Evolutionary conservation across 2,113 vertebrate genomes (phyloP).

Genomic region (Sturnira hondurensis): DNA sequence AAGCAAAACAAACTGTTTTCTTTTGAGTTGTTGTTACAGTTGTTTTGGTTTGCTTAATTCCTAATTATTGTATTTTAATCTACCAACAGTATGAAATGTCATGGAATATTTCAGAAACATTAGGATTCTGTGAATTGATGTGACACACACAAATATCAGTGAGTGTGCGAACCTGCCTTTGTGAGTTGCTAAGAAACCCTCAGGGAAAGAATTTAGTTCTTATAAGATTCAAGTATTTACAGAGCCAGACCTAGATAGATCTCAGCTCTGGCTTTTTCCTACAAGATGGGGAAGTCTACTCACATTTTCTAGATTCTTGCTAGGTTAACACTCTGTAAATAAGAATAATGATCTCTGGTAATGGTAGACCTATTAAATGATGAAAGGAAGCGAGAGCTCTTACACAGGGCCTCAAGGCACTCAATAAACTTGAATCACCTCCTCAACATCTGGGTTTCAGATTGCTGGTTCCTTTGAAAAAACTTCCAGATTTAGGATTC

Average conservation of each 20-base stretch:
- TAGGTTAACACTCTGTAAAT: constrained; percentile 10
- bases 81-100: neutral
- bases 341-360: neutral
- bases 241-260: neutral
- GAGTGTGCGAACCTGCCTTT: neutral
- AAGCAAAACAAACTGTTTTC: neutral
- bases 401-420: neutral
- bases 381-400: constrained; percentile 9
- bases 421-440: constrained; percentile 17
- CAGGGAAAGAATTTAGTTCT: neutral
- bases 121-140: neutral
- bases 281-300: neutral
- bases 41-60: neutral
- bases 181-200: neutral
- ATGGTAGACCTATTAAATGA: neutral
- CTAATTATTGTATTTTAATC: no score
- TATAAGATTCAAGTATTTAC: neutral
- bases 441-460: constrained; percentile 30
- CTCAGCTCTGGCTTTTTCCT: neutral
- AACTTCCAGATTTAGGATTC: neutral
- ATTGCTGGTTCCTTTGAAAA: neutral
- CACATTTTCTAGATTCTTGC: neutral
- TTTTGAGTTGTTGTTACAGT: neutral
- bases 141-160: neutral
- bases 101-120: neutral